A percentile compares a stretch with the other conserved stretches of the same genome.
These are phyloP conservation scores for Adoxophyes honmai DNA, from an alignment of 1,140 invertebrate species.

Conservation along the genomic window DNA sequence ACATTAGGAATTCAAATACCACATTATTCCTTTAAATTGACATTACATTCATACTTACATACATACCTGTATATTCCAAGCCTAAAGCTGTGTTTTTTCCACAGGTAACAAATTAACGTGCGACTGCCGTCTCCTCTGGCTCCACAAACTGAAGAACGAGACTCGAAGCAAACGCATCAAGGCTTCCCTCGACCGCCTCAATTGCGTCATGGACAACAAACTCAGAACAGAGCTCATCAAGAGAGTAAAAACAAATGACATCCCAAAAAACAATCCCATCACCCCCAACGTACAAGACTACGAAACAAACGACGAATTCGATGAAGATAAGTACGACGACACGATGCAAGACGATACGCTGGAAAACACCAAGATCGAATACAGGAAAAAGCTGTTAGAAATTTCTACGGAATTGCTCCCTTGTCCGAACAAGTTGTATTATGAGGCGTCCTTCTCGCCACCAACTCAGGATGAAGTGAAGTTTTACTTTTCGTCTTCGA, in stretches of 20 bases:
- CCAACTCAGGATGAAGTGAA: constrained; percentile 70
- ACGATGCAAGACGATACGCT: constrained; percentile 57
- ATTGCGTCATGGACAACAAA: constrained; percentile 80
- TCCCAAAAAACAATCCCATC: constrained; percentile 28
- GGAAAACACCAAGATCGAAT: constrained; percentile 48
- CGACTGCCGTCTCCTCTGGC: constrained; percentile 88
- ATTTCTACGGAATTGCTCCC: constrained; percentile 81
- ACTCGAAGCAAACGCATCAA: constrained; percentile 82
- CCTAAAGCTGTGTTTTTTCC: constrained; percentile 28
- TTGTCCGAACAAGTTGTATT: constrained; percentile 79
- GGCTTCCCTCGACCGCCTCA: constrained; percentile 80
- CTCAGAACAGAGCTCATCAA: constrained; percentile 37
- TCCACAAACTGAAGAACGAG: constrained; percentile 84
- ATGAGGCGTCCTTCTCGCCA: constrained; percentile 75
- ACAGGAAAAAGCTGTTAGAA: constrained; percentile 75
- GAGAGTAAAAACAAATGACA: constrained; percentile 36
- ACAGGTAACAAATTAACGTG: constrained; percentile 87
- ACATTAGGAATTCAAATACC: too few relatives aligned
- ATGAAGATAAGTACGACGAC: constrained; percentile 59
- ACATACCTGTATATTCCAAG: too few relatives aligned
- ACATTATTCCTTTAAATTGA: too few relatives aligned
- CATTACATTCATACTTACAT: too few relatives aligned
- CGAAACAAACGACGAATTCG: constrained; percentile 47
- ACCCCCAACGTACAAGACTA: constrained; percentile 30
- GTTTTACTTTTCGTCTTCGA: constrained; percentile 37